Percentiles rank a stretch among this genome's conserved stretches.
Conservation (phyloP, 1,140 invertebrate genomes). For the Aphidius gifuensis region DNA sequence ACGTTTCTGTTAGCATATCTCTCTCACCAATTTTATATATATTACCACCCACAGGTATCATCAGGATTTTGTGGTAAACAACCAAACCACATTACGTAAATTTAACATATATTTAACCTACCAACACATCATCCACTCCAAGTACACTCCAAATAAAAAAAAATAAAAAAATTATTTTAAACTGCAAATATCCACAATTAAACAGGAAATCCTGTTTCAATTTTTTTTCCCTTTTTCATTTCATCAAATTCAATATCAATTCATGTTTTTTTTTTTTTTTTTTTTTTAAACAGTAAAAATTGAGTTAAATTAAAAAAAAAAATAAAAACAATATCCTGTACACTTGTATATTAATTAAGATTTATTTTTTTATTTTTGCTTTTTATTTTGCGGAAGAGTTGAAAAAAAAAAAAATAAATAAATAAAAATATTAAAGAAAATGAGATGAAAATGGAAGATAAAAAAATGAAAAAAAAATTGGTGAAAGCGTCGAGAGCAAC, state of each 20-base stretch:
- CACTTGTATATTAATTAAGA: neutral
- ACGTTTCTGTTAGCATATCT: slow-evolving; percentile 21
- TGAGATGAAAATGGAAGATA: neutral
- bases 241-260: too few relatives aligned
- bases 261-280: too few relatives aligned
- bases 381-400: too few relatives aligned
- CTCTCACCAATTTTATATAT: slow-evolving; percentile 8
- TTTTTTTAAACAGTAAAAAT: neutral
- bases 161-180: too few relatives aligned
- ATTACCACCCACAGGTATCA: slow-evolving; percentile 9
- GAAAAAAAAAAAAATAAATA: too few relatives aligned
- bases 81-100: slow-evolving; percentile 12
- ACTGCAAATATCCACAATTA: too few relatives aligned
- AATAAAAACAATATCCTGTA: neutral
- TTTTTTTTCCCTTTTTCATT: too few relatives aligned
- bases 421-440: neutral
- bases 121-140: too few relatives aligned
- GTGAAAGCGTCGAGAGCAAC: neutral
- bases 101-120: neutral
- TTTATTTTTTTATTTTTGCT: neutral
- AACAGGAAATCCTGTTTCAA: too few relatives aligned
- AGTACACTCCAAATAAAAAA: too few relatives aligned
- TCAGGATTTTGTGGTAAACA: slow-evolving; percentile 12
- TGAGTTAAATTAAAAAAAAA: neutral
- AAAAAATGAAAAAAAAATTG: neutral